A percentile compares a stretch with the other conserved stretches of the same genome.
Evolutionary conservation across 2,888 invertebrate species (phyloP).

Genomic region (Thalpophila matura): DNA sequence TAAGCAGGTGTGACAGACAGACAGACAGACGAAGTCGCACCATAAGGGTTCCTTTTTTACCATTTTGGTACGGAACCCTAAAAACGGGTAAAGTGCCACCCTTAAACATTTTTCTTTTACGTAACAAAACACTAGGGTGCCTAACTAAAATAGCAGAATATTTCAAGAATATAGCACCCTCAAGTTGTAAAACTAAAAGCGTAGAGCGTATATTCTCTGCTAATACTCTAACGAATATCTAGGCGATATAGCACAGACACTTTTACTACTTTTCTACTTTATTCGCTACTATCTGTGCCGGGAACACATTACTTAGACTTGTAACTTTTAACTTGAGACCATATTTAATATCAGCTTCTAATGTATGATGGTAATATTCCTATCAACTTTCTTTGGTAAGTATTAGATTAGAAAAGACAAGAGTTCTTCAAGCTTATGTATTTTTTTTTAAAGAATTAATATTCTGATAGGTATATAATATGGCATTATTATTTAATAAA

Average conservation of each 20-base stretch:
- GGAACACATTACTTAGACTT: constrained; percentile 48
- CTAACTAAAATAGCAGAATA: too few relatives aligned
- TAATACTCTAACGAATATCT: constrained; percentile 28
- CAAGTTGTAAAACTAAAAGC: neutral
- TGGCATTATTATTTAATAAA: neutral
- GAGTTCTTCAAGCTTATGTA: neutral
- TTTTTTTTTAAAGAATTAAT: constrained; percentile 12
- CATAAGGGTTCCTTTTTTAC: too few relatives aligned
- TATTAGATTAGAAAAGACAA: constrained; percentile 47
- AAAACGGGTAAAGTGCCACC: too few relatives aligned
- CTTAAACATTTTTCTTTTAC: too few relatives aligned
- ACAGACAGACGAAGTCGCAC: too few relatives aligned
- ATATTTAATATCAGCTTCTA: constrained; percentile 46
- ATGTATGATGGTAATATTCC: constrained; percentile 38
- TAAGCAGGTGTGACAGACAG: too few relatives aligned
- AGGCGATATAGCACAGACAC: constrained; percentile 6
- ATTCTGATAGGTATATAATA: constrained; percentile 6
- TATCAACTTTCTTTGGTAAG: constrained; percentile 31
- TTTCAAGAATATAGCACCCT: too few relatives aligned
- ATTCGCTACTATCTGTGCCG: constrained; percentile 31
- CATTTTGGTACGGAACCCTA: too few relatives aligned
- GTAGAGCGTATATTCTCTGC: neutral
- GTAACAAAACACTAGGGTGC: too few relatives aligned
- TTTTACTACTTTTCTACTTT: constrained; percentile 19
- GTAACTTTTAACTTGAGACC: constrained; percentile 54